phyloP scores from a whole-genome alignment of 2,888 invertebrate genomes.

The Thymelicus sylvestris region DNA sequence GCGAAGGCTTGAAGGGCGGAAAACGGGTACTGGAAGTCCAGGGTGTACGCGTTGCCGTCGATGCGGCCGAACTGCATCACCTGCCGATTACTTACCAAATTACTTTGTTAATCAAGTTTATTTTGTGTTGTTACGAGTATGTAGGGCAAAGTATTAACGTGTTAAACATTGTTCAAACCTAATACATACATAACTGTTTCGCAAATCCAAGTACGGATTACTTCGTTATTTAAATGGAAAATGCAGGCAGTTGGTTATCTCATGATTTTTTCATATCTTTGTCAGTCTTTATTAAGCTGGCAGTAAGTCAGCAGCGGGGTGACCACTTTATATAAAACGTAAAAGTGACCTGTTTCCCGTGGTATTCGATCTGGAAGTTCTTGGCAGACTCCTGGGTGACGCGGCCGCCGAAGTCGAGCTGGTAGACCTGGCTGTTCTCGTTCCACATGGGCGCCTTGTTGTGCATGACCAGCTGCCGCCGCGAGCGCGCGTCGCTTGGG shows the following conservation, averaged over 20 bases:
- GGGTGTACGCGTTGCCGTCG: constrained; percentile 98
- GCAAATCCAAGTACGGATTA: too few relatives aligned
- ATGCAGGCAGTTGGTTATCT: too few relatives aligned
- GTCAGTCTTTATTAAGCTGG: too few relatives aligned
- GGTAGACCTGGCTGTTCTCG: constrained; percentile 99
- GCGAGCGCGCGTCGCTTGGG: constrained; percentile 51
- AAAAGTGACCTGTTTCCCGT: constrained; percentile 93
- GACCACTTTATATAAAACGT: too few relatives aligned
- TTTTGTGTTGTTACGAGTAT: too few relatives aligned
- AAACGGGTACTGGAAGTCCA: constrained; percentile 99
- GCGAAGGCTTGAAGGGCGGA: constrained; percentile 99
- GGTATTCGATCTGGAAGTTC: constrained; percentile 99
- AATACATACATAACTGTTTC: too few relatives aligned
- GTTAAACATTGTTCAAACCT: too few relatives aligned
- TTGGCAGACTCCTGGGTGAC: constrained; percentile 99
- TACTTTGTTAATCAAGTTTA: neutral
- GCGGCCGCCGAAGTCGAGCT: constrained; percentile 98
- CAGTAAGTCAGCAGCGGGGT: too few relatives aligned
- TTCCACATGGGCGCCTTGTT: constrained; percentile 99
- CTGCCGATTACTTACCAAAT: constrained; percentile 84
- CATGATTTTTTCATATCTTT: too few relatives aligned
- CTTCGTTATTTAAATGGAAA: too few relatives aligned
- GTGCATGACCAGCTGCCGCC: constrained; percentile 96
- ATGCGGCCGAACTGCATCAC: constrained; percentile 99
- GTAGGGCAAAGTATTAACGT: too few relatives aligned